Conservation (phyloP, 1,140 invertebrate genomes). For the Centruroides sculpturatus region DNA sequence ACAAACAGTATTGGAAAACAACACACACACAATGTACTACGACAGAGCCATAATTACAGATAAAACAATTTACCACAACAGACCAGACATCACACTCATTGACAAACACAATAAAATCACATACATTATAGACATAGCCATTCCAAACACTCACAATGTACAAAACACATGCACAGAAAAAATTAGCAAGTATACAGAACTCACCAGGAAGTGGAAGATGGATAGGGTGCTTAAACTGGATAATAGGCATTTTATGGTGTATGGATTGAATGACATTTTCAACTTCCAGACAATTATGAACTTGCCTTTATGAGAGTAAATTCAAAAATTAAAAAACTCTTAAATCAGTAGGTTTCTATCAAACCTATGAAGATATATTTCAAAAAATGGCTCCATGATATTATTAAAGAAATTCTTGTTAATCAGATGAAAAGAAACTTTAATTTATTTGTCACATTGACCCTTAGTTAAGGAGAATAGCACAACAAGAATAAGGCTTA, state of each 20-base stretch:
- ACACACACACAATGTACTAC: no score
- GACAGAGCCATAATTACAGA: no score
- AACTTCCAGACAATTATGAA: constrained; percentile 16
- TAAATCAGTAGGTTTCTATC: constrained; percentile 12
- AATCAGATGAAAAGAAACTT: constrained; percentile 11
- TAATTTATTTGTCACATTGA: constrained; percentile 24
- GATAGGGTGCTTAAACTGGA: no score
- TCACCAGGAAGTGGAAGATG: no score
- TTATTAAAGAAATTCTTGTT: constrained; percentile 23
- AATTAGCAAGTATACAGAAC: no score
- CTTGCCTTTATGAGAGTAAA: constrained; percentile 17
- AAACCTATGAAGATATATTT: constrained; percentile 24
- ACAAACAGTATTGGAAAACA: no score
- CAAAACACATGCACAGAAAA: no score
- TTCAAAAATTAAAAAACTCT: constrained; percentile 16
- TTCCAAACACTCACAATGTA: no score
- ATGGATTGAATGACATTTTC: constrained; percentile 21
- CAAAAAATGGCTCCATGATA: constrained; percentile 20
- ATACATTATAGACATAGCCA: no score
- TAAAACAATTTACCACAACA: no score
- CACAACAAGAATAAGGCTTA: constrained; percentile 8
- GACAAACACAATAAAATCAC: no score
- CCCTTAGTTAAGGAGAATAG: constrained; percentile 12
- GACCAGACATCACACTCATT: no score
- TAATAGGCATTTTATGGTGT: constrained; percentile 20